These are phyloP conservation scores for Automeris io DNA, from an alignment of 2,888 invertebrate genomes.

Conservation along the genomic window DNA sequence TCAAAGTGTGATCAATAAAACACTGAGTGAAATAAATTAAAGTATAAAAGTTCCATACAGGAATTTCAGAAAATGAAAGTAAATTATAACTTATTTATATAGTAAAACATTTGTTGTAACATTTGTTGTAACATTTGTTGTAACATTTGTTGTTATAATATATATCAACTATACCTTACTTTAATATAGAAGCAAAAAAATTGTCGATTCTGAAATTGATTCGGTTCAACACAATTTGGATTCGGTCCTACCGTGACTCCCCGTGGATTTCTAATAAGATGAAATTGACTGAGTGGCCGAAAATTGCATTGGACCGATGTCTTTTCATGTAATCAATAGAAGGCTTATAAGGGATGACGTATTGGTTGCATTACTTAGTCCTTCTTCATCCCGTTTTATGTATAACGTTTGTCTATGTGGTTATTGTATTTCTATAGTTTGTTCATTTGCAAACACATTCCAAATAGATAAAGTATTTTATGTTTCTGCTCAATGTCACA, in stretches of 20 bases:
- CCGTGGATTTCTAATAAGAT: conserved; percentile 32
- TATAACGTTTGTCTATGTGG: background rate
- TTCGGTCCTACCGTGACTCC: conserved; percentile 23
- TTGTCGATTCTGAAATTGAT: conserved; percentile 15
- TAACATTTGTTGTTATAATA: background rate
- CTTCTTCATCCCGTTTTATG: background rate
- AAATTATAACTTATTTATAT: too few species aligned
- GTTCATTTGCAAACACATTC: too few species aligned
- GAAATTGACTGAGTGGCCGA: conserved; percentile 33
- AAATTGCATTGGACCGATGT: conserved; percentile 32
- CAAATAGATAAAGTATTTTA: too few species aligned
- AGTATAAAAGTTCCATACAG: too few species aligned
- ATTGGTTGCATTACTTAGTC: background rate
- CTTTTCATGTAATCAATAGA: conserved; percentile 26
- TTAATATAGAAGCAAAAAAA: conserved; percentile 17
- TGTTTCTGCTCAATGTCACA: too few species aligned
- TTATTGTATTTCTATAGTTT: background rate
- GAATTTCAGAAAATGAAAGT: too few species aligned
- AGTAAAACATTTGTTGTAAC: too few species aligned
- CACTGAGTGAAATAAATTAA: too few species aligned
- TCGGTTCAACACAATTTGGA: conserved; percentile 11
- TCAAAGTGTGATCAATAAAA: too few species aligned
- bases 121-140: background rate
- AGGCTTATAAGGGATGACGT: conserved; percentile 19
- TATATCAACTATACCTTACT: too few species aligned